Evolutionary conservation across 2,797 vertebrate genomes (phyloP), one percentile per base, ranked within the genome.

Genomic region (Sparidentex hasta): DNA sequence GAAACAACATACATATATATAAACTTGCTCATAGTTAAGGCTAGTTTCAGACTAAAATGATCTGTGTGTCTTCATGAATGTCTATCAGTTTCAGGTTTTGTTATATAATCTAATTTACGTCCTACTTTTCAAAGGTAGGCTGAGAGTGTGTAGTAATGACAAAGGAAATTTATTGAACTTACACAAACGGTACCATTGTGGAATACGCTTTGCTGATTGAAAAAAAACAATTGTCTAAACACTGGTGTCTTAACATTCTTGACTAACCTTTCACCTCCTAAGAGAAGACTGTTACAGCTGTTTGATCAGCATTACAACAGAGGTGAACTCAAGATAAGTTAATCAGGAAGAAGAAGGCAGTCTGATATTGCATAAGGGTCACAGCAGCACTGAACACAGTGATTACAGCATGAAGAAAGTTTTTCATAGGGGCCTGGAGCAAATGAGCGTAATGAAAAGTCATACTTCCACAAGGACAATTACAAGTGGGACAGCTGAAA

Each of bases 321-420:
- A 87, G 71, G 51, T 84, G 73, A 65, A 86, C 78, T 84, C 76
- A 72, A 93, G 88, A 93, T 92, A 93, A 93, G 69, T 78, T 84
- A 84, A 90, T 92, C 85, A 85, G 80, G 51, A 67, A 72, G 51
- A 73, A 50, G 77, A 77, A 71, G 66, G 78, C 70, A 62, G 55
- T 62, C 48, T 68, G 38, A 44, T 29, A 58, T 90, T 87, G 48
- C 81, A 78, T 71, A 90, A 87, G 63, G 65, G 43, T 74, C 16
- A 54, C 80, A 71, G 17, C 58, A 65, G 72, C 48, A 29, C 43
- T 52, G 43, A 48, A 44, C 12, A 68, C 20, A 74, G 52, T 43
- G 52, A 71, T 74, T 70, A 70, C 65, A 69, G 54, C 73, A 52
- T 59, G 27, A 4, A 44, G 55, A 68, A 23, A 14, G 68, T 46